Base-by-base conservation (phyloP, 2,113 vertebrate species). In the Ptychochromis oligacanthus region DNA sequence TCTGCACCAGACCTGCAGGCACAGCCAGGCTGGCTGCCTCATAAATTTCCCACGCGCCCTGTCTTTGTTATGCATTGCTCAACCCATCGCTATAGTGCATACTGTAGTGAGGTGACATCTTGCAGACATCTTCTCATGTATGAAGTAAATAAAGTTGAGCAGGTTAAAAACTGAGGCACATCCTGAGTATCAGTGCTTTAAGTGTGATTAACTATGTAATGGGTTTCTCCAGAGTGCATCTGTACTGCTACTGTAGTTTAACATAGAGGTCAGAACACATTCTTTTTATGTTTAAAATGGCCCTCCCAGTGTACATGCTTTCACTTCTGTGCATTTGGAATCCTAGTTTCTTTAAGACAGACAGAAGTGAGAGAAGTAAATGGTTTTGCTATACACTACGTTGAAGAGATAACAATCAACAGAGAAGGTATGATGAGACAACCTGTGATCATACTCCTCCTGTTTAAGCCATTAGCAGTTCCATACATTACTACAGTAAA, bases 1-100 rank as follows among this genome's bases (percentile, higher is more conserved):
- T 93, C 87, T 83, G 86, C 86, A 80, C 34, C 84, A 59, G 80
- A 83, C 82, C 87, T 36, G 60, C 87, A 84, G 84, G 90, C 89
- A 80, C 61, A 54, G 80, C 59, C 79, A 64, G 84, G 56, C 14
- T 43, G 81, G 77, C 84, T 61, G 86, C 65, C 77, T 92, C 91
- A 88, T 92, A 84, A 91, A 91, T 92, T 88, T 86, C 82, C 78
- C 81, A 52, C 59, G 72, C 72, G 52, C 74, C 38, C 80, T 9
- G 84, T 79, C 77, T 79, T 90, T 89, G 84, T 81, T 83, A 85
- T 85, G 84, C 84, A 87, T 77, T 82, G 79, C 79, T 80, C 75
- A 52, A 67, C 84, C 90, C 77, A 36, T 60, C 77, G 70, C 86
- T 36, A 24, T 1, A 13, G 70, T 0, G 74, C 77, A 54, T 20